A percentile compares a stretch with the other conserved stretches of the same genome.
Conservation (phyloP, 2,113 vertebrate genomes). For the Puma concolor region DNA sequence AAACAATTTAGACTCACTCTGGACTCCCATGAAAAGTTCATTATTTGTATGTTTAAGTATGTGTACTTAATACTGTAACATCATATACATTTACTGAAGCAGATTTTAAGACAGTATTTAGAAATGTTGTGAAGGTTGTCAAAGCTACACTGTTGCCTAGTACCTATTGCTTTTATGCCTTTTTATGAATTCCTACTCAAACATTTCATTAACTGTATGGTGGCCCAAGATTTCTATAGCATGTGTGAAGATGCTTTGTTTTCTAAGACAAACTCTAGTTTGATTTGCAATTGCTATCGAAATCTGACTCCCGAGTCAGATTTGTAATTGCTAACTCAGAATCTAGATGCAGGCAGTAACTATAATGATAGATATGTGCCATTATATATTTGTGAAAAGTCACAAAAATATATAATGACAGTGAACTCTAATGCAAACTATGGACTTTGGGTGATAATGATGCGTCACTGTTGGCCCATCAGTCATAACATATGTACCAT, state of each 20-base stretch:
- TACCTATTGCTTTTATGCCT: neutral
- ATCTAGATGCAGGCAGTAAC: neutral
- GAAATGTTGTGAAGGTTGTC: neutral
- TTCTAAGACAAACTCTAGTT: neutral
- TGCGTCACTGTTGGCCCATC: neutral
- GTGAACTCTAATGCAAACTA: neutral
- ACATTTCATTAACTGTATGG: neutral
- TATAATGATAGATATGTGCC: neutral
- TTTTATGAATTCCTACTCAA: conserved; percentile 42
- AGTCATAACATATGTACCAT: neutral
- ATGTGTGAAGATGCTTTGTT: neutral
- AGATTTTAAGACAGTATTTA: conserved; percentile 23
- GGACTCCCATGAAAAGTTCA: neutral
- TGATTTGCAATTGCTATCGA: neutral
- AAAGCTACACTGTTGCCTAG: neutral
- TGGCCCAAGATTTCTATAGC: neutral
- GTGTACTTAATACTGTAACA: neutral
- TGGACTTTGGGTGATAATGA: neutral
- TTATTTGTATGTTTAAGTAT: conserved; percentile 6
- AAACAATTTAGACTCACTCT: neutral
- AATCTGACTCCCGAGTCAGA: neutral
- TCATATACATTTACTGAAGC: neutral
- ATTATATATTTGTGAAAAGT: neutral
- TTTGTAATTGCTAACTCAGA: neutral
- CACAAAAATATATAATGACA: neutral